These are phyloP conservation scores for Gymnorhina tibicen DNA, from an alignment of 2,113 vertebrate genomes.

Conservation along the genomic window DNA sequence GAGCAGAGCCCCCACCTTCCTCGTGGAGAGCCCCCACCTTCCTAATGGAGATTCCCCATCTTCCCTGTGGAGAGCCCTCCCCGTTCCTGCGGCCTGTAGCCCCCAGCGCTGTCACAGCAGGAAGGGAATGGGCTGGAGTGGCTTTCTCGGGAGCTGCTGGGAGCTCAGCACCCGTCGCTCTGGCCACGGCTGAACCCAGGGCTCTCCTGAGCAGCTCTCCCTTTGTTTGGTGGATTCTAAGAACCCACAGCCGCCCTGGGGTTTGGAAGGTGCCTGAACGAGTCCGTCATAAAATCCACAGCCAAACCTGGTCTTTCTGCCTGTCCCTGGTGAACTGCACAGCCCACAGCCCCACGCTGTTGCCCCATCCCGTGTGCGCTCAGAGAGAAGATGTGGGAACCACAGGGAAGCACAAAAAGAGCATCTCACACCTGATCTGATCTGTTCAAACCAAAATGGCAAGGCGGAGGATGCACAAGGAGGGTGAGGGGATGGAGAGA, in stretches of 20 bases:
- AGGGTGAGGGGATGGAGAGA: neutral
- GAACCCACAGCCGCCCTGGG: neutral
- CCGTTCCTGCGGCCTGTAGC: neutral
- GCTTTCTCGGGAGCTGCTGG: neutral
- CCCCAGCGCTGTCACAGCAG: fast-evolving
- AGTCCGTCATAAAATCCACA: neutral
- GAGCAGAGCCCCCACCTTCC: neutral
- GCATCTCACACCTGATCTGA: neutral
- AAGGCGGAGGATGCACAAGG: fast-evolving
- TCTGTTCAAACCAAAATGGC: neutral
- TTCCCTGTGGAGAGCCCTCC: neutral
- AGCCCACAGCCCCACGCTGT: fast-evolving
- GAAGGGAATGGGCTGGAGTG: neutral
- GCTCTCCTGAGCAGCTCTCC: neutral
- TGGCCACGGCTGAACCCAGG: neutral
- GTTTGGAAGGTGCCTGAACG: neutral
- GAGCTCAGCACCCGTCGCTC: fast-evolving
- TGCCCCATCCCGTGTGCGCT: fast-evolving
- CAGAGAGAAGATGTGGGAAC: neutral
- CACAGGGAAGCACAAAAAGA: fast-evolving
- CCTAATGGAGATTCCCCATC: neutral
- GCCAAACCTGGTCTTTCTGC: neutral
- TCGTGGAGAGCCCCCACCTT: neutral
- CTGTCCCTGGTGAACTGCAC: fast-evolving
- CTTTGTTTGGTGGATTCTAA: neutral